These are phyloP conservation scores for Psettodes erumei DNA, from an alignment of 2,113 vertebrate species.

Conservation along the genomic window DNA sequence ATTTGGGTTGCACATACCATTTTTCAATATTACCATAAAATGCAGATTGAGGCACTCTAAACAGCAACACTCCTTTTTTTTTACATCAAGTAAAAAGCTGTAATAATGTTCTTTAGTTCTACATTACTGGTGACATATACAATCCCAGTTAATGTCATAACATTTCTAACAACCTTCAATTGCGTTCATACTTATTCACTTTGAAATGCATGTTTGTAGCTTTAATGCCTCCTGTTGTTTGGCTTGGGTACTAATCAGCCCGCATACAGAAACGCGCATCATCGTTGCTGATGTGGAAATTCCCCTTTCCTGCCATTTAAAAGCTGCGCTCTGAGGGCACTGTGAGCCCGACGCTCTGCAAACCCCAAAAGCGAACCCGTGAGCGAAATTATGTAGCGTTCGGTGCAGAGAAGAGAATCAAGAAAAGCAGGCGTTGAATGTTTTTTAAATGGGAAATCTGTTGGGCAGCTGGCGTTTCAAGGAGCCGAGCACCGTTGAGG, in stretches of 20 bases:
- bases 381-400: slow-evolving; percentile 37
- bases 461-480: slow-evolving; percentile 82
- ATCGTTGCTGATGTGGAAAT: slow-evolving; percentile 54
- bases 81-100: too few relatives aligned
- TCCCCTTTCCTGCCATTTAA: slow-evolving; percentile 62
- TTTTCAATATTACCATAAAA: background rate
- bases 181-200: background rate
- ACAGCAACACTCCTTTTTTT: too few relatives aligned
- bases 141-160: background rate
- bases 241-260: slow-evolving; percentile 36
- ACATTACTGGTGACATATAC: background rate
- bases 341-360: background rate
- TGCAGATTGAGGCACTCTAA: background rate
- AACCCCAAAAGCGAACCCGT: background rate
- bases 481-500: slow-evolving; percentile 87
- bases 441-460: slow-evolving; percentile 85
- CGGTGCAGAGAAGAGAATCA: background rate
- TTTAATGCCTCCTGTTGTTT: slow-evolving; percentile 23
- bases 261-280: slow-evolving; percentile 46
- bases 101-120: too few relatives aligned
- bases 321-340: slow-evolving; percentile 30
- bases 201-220: background rate
- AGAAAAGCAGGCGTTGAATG: slow-evolving; percentile 23
- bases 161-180: background rate
- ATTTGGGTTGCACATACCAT: background rate